phyloP scores from a whole-genome alignment of 2,797 vertebrate genomes.

The Varecia variegata region DNA sequence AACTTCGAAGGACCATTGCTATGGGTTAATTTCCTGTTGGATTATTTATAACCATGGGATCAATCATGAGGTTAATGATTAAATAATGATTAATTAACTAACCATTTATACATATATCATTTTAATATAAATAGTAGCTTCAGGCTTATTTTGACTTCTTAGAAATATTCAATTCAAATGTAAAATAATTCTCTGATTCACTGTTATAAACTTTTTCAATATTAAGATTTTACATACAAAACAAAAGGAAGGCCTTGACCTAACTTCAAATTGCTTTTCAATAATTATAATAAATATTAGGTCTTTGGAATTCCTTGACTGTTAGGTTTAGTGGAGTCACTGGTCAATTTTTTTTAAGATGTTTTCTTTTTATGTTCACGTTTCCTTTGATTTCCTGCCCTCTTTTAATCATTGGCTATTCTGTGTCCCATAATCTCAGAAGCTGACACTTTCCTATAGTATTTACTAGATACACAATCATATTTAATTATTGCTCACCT shows the following conservation, averaged over 20 bases:
- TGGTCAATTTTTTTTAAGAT: neutral
- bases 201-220: slow-evolving; percentile 21
- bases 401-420: neutral
- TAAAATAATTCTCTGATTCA: neutral
- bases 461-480: neutral
- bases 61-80: slow-evolving; percentile 47
- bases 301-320: slow-evolving; percentile 34
- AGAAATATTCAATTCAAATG: neutral
- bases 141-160: slow-evolving; percentile 25
- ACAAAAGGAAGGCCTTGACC: neutral
- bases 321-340: slow-evolving; percentile 25
- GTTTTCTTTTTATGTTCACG: neutral
- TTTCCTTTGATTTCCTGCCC: neutral
- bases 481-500: neutral
- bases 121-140: slow-evolving; percentile 9
- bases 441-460: neutral
- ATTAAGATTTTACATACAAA: slow-evolving; percentile 17
- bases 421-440: neutral
- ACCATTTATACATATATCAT: neutral
- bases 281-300: slow-evolving; percentile 53
- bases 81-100: too few species aligned
- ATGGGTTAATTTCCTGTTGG: neutral
- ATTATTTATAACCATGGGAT: slow-evolving; percentile 46
- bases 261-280: slow-evolving; percentile 48
- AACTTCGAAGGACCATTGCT: neutral